phyloP scores from a whole-genome alignment of 2,888 invertebrate species.

The Thymelicus lineola region DNA sequence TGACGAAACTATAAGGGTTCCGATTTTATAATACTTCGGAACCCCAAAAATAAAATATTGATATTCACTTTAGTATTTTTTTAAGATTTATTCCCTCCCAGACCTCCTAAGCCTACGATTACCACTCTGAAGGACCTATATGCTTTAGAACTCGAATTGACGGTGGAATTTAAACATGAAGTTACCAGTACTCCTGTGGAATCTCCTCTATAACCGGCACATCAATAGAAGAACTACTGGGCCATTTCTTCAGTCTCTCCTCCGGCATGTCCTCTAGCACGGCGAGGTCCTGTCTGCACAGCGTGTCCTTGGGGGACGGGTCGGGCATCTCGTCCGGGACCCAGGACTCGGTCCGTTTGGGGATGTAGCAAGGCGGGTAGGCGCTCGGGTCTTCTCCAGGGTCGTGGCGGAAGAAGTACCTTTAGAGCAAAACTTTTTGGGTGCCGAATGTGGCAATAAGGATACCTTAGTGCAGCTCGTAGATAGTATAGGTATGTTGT shows the following conservation, averaged over 20 bases:
- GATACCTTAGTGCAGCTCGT: too few species aligned
- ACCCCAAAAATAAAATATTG: too few species aligned
- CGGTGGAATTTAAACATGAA: too few species aligned
- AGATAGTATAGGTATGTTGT: too few species aligned
- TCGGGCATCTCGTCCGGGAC: constrained; percentile 65
- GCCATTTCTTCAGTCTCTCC: constrained; percentile 50
- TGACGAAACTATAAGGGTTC: too few species aligned
- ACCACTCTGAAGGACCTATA: too few species aligned
- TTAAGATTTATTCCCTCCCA: too few species aligned
- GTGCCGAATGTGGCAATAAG: too few species aligned
- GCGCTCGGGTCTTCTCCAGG: constrained; percentile 75
- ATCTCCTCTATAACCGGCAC: constrained; percentile 64
- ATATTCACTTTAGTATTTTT: too few species aligned
- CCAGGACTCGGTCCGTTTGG: constrained; percentile 73
- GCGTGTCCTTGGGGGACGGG: constrained; percentile 71
- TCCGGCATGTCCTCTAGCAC: constrained; percentile 59
- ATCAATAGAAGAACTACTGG: constrained; percentile 61
- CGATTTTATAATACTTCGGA: too few species aligned
- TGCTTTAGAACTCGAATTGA: too few species aligned
- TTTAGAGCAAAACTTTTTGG: constrained; percentile 25
- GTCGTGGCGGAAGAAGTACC: constrained; percentile 78
- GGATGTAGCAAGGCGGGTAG: constrained; percentile 69
- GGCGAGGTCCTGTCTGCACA: constrained; percentile 61
- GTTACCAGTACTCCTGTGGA: constrained; percentile 67
- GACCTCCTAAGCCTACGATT: too few species aligned